Percentiles rank a stretch among this genome's conserved stretches.
phyloP scores from a whole-genome alignment of 2,113 vertebrate species.

The Tamias sibiricus region DNA sequence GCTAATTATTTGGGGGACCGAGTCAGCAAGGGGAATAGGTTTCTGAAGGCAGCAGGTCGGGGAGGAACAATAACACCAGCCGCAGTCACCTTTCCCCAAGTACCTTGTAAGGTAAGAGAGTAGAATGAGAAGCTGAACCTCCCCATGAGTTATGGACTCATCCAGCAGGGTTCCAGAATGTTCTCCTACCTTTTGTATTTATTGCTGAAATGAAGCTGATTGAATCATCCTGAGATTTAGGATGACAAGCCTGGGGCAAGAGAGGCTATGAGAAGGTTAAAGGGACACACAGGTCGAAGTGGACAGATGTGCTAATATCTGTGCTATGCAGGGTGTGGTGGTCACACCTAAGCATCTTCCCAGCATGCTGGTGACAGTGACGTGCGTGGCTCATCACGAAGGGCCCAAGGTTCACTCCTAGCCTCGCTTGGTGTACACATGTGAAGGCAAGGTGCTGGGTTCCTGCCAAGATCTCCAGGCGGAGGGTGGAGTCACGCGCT shows the following conservation, averaged over 20 bases:
- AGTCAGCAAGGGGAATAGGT: background rate
- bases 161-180: background rate
- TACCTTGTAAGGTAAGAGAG: background rate
- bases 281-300: too few relatives aligned
- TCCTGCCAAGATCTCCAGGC: background rate
- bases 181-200: background rate
- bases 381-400: background rate
- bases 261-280: background rate
- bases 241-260: background rate
- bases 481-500: background rate
- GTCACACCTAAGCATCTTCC: background rate
- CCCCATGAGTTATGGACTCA: background rate
- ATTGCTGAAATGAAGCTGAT: background rate
- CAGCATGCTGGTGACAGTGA: background rate
- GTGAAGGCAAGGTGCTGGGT: background rate
- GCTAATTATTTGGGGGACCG: background rate
- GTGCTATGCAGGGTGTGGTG: rapidly evolving
- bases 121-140: background rate
- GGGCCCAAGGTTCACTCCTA: background rate
- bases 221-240: background rate
- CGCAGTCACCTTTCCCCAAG: background rate
- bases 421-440: background rate
- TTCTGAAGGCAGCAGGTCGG: background rate
- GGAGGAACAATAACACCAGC: too few relatives aligned
- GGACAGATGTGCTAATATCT: background rate